Percentiles rank a stretch among this genome's conserved stretches.
Evolutionary conservation across 2,797 vertebrate species (phyloP).

Genomic region (Nyctalus aviator): DNA sequence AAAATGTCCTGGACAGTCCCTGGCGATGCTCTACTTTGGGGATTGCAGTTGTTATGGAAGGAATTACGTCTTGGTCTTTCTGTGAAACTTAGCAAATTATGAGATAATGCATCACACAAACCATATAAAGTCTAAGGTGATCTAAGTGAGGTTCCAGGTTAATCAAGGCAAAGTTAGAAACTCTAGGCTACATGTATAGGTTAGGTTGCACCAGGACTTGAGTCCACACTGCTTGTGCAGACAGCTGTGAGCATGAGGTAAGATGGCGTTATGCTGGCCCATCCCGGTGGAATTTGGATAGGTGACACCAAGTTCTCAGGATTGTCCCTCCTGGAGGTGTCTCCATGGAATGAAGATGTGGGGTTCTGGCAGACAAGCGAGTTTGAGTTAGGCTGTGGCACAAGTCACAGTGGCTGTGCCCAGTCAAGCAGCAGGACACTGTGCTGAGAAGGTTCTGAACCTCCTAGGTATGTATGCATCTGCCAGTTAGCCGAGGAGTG

Average conservation of each 20-base stretch:
- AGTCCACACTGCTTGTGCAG: background rate
- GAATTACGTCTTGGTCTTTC: background rate
- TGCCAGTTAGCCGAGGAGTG: background rate
- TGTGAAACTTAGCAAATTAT: background rate
- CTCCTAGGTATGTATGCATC: background rate
- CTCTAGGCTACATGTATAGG: background rate
- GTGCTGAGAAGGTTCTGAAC: background rate
- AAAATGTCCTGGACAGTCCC: background rate
- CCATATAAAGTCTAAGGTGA: background rate
- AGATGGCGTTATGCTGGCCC: background rate
- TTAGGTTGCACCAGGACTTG: background rate
- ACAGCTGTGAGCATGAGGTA: background rate
- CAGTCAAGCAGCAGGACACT: background rate
- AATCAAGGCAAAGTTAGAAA: background rate
- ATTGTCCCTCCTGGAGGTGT: background rate
- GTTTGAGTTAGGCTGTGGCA: conserved; percentile 22
- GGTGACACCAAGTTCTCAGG: background rate
- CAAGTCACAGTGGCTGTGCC: background rate
- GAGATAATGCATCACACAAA: background rate
- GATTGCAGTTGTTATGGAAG: background rate
- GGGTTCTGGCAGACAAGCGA: background rate
- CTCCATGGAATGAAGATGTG: background rate
- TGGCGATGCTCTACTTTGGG: background rate
- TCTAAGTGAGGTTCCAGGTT: background rate
- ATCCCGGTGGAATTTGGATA: background rate